These are phyloP conservation scores for Drosophila meridionalis DNA, from an alignment of 2,888 invertebrate genomes.

Conservation along the genomic window DNA sequence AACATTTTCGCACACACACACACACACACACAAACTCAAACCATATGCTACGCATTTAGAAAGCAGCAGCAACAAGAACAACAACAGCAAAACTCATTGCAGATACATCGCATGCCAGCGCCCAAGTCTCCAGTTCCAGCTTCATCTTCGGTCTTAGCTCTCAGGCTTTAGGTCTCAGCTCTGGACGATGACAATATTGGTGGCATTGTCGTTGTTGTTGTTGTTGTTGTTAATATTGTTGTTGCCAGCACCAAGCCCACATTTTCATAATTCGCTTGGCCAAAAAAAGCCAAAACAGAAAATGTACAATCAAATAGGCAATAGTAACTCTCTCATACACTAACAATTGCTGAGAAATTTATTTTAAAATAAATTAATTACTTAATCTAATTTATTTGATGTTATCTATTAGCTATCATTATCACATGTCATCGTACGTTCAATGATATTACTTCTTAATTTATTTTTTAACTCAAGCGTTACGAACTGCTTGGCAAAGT, in stretches of 20 bases:
- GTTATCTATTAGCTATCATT: not conserved
- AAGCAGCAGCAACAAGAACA: slow-evolving; percentile 53
- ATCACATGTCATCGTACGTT: no score
- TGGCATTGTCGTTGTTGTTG: slow-evolving; percentile 32
- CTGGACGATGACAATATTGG: slow-evolving; percentile 60
- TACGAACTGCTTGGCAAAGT: slow-evolving; percentile 3
- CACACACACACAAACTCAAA: slow-evolving; percentile 34
- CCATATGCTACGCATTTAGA: slow-evolving; percentile 71
- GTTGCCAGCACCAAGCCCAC: slow-evolving; percentile 70
- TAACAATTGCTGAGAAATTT: not conserved
- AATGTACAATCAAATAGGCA: slow-evolving; percentile 2
- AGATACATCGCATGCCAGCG: slow-evolving; percentile 52
- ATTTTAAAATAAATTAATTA: not conserved
- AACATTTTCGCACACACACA: slow-evolving; percentile 55
- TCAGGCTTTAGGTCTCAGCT: slow-evolving; percentile 42
- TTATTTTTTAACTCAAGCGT: not conserved
- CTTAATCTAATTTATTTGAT: not conserved
- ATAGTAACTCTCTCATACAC: not conserved
- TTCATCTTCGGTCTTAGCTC: slow-evolving; percentile 18
- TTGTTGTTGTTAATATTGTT: slow-evolving; percentile 23
- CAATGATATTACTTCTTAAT: not conserved
- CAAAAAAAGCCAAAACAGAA: slow-evolving; percentile 43
- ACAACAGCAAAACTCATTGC: slow-evolving; percentile 33
- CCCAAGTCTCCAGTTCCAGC: slow-evolving; percentile 39
- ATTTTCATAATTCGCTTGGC: slow-evolving; percentile 76